Percentiles rank a stretch among this genome's conserved stretches.
phyloP scores from a whole-genome alignment of 2,888 invertebrate genomes.

The Aleiodes alternator region DNA sequence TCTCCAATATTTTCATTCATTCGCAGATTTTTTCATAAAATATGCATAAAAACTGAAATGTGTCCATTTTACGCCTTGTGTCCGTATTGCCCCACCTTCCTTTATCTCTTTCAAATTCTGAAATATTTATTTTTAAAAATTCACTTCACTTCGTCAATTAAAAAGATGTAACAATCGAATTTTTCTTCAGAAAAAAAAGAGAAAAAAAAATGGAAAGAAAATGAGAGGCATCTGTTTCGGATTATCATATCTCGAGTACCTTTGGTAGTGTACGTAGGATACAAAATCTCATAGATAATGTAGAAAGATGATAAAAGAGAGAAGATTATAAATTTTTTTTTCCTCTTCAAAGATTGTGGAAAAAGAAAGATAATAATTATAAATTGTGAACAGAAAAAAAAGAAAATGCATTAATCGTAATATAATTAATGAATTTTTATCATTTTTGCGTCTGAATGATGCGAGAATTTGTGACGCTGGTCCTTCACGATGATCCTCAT shows the following conservation, averaged over 20 bases:
- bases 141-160: background rate
- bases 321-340: constrained; percentile 34
- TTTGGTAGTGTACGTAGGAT: constrained; percentile 35
- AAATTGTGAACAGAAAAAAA: background rate
- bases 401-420: too few species aligned
- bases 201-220: background rate
- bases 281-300: constrained; percentile 31
- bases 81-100: too few species aligned
- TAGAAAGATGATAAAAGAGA: constrained; percentile 7
- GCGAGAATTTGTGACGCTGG: constrained; percentile 35
- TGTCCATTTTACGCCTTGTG: too few species aligned
- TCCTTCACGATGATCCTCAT: constrained; percentile 30
- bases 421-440: too few species aligned
- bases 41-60: too few species aligned
- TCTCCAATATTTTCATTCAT: too few species aligned
- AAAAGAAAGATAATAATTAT: constrained; percentile 13
- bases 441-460: constrained; percentile 23
- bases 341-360: constrained; percentile 7
- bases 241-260: constrained; percentile 51
- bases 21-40: too few species aligned
- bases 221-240: constrained; percentile 38
- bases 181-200: background rate
- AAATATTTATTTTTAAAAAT: too few species aligned
- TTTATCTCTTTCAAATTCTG: too few species aligned
- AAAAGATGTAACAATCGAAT: constrained; percentile 11